Percentiles rank a stretch among this genome's conserved stretches.
phyloP scores from a whole-genome alignment of 2,113 vertebrate species.

The Callionymus lyra region DNA sequence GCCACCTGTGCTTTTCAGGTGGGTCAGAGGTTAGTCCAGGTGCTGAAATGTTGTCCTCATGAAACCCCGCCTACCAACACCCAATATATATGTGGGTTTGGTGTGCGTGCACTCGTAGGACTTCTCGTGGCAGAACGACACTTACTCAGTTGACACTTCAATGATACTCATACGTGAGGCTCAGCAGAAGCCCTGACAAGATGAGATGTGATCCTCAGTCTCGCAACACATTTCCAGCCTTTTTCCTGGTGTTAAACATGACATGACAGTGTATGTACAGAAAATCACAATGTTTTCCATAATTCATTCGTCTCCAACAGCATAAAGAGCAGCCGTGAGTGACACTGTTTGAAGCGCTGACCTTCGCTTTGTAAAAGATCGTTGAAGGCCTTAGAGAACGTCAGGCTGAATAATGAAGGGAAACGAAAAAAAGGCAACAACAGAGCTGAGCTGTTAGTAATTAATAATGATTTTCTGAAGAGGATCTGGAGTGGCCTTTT shows the following conservation, averaged over 20 bases:
- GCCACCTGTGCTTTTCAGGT: no score
- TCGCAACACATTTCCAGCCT: constrained; percentile 35
- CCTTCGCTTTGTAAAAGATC: constrained; percentile 25
- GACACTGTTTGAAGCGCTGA: constrained; percentile 35
- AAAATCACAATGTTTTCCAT: constrained; percentile 11
- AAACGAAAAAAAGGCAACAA: background rate
- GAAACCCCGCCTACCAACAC: no score
- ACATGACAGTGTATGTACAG: constrained; percentile 24
- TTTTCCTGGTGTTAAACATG: constrained; percentile 28
- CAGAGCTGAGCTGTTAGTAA: no score
- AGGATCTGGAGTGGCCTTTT: no score
- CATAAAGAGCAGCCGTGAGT: constrained; percentile 14
- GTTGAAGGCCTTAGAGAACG: constrained; percentile 6
- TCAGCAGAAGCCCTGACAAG: constrained; percentile 57
- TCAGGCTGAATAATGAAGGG: constrained; percentile 7
- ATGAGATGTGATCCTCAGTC: constrained; percentile 53
- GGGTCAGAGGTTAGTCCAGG: no score
- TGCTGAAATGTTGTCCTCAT: no score
- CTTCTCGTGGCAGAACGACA: constrained; percentile 11
- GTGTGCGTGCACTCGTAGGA: no score
- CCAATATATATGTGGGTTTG: no score
- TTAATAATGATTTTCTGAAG: no score
- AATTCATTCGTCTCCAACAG: constrained; percentile 16
- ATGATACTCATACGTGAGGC: constrained; percentile 50
- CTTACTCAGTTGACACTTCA: constrained; percentile 49